Evolutionary conservation across 2,797 vertebrate genomes (phyloP).

Genomic region (Nasua narica): DNA sequence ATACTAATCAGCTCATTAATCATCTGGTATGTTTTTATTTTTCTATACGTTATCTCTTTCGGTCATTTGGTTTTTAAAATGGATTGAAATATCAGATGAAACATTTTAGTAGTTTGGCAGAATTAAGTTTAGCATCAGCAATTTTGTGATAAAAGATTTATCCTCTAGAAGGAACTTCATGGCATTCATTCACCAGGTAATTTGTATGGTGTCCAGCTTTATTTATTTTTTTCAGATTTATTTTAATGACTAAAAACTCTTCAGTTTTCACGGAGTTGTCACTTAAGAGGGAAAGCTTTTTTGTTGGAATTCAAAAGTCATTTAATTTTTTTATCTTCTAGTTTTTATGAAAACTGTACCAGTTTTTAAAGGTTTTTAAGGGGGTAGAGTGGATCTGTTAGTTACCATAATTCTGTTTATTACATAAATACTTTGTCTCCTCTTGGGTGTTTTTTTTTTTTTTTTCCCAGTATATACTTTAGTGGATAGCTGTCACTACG

Average conservation of each 20-base stretch:
- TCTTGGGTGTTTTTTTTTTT: background rate
- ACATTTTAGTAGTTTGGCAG: background rate
- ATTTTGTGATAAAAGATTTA: constrained; percentile 20
- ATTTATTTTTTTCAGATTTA: background rate
- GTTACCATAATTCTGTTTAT: background rate
- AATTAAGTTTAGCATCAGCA: background rate
- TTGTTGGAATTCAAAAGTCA: background rate
- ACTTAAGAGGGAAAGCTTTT: background rate
- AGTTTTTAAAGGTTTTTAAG: constrained; percentile 36
- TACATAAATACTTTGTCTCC: background rate
- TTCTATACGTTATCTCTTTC: background rate
- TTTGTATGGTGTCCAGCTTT: constrained; percentile 30
- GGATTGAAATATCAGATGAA: constrained; percentile 30
- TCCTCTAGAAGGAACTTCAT: background rate
- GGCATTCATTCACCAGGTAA: background rate
- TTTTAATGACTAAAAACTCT: constrained; percentile 9
- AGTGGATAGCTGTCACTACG: background rate
- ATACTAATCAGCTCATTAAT: background rate
- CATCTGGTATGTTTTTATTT: background rate
- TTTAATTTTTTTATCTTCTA: constrained; percentile 33
- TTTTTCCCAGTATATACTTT: background rate
- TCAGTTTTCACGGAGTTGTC: background rate
- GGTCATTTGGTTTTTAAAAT: constrained; percentile 5
- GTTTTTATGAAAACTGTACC: background rate
- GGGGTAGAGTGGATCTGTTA: background rate